Evolutionary conservation across 2,888 invertebrate species (phyloP).

Genomic region (Drosophila suboccidentalis): DNA sequence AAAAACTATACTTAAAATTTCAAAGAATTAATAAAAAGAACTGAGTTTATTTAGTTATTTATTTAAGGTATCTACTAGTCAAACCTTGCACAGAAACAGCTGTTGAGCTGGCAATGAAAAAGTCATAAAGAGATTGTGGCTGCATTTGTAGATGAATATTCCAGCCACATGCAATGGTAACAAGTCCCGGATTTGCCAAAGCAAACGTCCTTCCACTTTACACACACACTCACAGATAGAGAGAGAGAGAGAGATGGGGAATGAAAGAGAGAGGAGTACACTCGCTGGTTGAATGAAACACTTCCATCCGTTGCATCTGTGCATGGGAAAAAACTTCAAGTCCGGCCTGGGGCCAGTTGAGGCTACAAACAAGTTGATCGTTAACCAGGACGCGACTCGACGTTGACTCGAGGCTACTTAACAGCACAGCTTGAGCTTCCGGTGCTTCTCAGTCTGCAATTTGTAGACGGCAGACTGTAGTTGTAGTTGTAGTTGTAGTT

Average conservation of each 20-base stretch:
- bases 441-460: slow-evolving; percentile 35
- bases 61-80: not conserved
- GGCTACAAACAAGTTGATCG: slow-evolving; percentile 63
- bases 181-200: slow-evolving; percentile 17
- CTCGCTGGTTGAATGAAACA: slow-evolving; percentile 37
- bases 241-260: not conserved
- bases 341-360: slow-evolving; percentile 53
- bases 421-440: slow-evolving; percentile 73
- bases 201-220: slow-evolving; percentile 5
- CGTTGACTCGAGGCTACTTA: slow-evolving; percentile 72
- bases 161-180: slow-evolving; percentile 35
- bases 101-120: not conserved
- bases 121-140: slow-evolving; percentile 25
- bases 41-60: too few relatives aligned
- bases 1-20: too few relatives aligned
- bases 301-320: slow-evolving; percentile 55
- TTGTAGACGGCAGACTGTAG: slow-evolving; percentile 5
- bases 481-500: not conserved
- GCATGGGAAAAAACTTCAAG: slow-evolving; percentile 40
- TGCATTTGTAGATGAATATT: slow-evolving; percentile 30
- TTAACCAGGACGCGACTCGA: slow-evolving; percentile 54
- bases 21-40: too few relatives aligned
- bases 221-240: not conserved
- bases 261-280: not conserved
- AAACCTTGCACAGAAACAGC: not conserved